Evolutionary conservation across 2,797 vertebrate genomes (phyloP), one percentile per base, ranked within the genome.

Genomic region (Rhincodon typus): DNA sequence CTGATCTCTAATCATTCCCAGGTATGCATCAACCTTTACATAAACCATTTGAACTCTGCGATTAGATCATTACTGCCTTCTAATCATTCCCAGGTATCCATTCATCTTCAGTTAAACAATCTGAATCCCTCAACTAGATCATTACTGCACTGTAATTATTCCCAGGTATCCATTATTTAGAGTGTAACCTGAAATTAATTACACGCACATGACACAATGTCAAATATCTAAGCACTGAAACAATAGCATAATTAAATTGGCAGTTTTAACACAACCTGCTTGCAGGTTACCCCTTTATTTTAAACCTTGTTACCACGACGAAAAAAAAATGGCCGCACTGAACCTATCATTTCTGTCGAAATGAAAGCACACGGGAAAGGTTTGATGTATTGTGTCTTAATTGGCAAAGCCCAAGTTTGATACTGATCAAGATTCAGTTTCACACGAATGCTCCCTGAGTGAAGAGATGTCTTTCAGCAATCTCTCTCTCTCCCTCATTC

Each of bases 1-100:
- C 13, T 50, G 46, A 42, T 46, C 53, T 30, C 27, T 53, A 95
- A 95, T 95, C 70, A 95, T 72, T 95, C 69, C 70, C 94, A 95
- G 46, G 46, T 95, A 72, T 77, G 42, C 27, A n/a, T 50, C 74
- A 74, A 30, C 53, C 42, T 53, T 70, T 42, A 46, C 30, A 74
- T 53, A 74, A 95, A 57, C 46, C 69, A 95, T 77, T 34, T 74
- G 30, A 77, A 72, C 42, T 72, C 25, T 12, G 34, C 23, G 7
- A 77, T 95, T 50, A 77, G 69, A 95, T 53, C 70, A 77, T 72
- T 77, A 66, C 94, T 42, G 69, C 70, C 46, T n/a, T n/a, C 13
- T 95, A 74, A 95, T 95, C 70, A 95, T 53, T 95, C 38, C 70
- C 94, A 94, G 93, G 69, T 94, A 95, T 50, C 7, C 70, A n/a